Base-by-base conservation (phyloP, 2,113 vertebrate genomes). In the Prionailurus bengalensis region DNA sequence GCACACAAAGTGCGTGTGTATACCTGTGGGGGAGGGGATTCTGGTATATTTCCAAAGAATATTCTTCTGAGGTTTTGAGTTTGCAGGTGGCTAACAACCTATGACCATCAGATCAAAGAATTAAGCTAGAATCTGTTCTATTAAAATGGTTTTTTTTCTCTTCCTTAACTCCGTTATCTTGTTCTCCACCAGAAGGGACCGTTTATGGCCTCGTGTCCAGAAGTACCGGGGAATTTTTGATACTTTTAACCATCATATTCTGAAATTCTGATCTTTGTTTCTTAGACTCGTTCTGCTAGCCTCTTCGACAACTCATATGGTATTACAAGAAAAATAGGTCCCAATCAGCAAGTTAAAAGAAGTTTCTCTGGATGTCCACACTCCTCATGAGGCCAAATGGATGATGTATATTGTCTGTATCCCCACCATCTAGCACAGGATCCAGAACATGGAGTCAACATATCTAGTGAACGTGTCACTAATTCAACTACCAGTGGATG, bases 21-120 rank as follows among this genome's bases (percentile, higher is more conserved):
- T 63, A 53, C 61, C 23, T 1, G 21, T 36, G 92, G 87, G 74
- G 39, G 14, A 63, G 66, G 29, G 39, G 33, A 23, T 5, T 33
- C 86, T 88, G 48, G 39, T 85, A 85, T 80, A 88, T 87, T 78
- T 83, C 29, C 1, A 84, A 96, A 97, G 90, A 65, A 13, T 36
- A 63, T 94, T 97, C 90, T 95, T 98, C 95, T 89, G 74, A 97
- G 53, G 66, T 83, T 98, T 86, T 74, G 74, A 95, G 97, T 95
- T 55, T 19, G 0, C 55, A 87, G 63, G 94, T 42, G 78, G 94
- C 81, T 92, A 94, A 68, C 85, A 88, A 97, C 51, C 5, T 33
- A 61, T 89, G 82, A 88, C 65, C 81, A 29, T 29, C 39, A 94
- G 83, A 92, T 85, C 73, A 81, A 63, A 82, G 25, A 76, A 89